Conservation (phyloP, 2,888 invertebrate genomes). For the Loripinus fragilis region DNA sequence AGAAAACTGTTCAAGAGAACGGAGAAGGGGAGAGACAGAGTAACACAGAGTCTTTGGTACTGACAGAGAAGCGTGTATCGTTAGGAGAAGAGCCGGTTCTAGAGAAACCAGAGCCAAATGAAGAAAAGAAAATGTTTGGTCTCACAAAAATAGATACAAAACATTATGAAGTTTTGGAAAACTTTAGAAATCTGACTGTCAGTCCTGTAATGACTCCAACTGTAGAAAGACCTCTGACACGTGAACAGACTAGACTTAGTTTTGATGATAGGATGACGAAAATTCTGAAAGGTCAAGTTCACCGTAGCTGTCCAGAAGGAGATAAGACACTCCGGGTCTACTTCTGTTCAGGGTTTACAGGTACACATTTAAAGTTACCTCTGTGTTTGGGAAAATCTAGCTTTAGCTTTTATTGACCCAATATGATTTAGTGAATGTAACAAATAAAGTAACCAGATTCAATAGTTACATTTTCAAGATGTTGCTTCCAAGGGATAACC, state of each 20-base stretch:
- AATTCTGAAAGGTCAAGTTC: conserved; percentile 72
- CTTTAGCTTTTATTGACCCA: too few species aligned
- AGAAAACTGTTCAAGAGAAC: not conserved
- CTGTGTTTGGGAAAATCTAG: too few species aligned
- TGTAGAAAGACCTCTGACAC: conserved; percentile 69
- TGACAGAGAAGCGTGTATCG: not conserved
- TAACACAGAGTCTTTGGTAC: not conserved
- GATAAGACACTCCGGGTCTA: conserved; percentile 71
- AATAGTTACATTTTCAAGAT: too few species aligned
- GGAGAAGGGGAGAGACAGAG: not conserved
- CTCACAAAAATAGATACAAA: conserved; percentile 53
- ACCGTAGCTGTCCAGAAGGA: conserved; percentile 68
- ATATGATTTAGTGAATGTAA: too few species aligned
- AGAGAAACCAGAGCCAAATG: not conserved
- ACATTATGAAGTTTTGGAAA: conserved; percentile 48
- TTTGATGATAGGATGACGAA: conserved; percentile 66
- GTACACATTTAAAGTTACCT: too few species aligned
- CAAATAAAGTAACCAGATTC: too few species aligned
- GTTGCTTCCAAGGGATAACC: too few species aligned
- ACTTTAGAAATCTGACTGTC: conserved; percentile 62
- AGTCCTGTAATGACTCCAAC: conserved; percentile 76
- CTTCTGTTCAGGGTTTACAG: conserved; percentile 73
- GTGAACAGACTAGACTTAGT: conserved; percentile 67
- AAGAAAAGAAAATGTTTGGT: conserved; percentile 47
- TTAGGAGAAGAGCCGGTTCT: not conserved